Conservation (phyloP, 2,797 vertebrate species). For the Sarcophilus harrisii region DNA sequence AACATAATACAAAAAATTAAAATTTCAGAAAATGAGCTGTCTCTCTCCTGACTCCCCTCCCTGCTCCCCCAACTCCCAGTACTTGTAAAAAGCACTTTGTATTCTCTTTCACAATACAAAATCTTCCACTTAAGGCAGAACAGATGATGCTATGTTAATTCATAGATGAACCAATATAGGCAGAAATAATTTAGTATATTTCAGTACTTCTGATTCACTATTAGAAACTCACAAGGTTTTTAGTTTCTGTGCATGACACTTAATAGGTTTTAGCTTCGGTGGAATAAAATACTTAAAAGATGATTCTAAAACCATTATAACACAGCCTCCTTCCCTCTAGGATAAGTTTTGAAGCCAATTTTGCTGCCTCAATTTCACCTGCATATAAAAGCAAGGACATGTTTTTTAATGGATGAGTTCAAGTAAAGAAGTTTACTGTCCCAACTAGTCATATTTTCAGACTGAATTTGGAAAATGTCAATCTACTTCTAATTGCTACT, state of each 20-base stretch:
- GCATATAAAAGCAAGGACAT: neutral
- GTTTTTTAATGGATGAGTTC: neutral
- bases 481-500: neutral
- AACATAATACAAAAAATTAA: neutral
- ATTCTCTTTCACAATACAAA: neutral
- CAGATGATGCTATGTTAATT: neutral
- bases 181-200: neutral
- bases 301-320: constrained; percentile 3
- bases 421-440: neutral
- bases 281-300: constrained; percentile 1
- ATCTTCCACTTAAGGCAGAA: neutral
- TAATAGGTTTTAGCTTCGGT: neutral
- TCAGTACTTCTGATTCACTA: neutral
- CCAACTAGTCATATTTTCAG: neutral
- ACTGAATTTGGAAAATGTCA: neutral
- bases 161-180: neutral
- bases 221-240: neutral
- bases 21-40: neutral
- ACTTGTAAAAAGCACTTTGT: neutral
- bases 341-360: neutral
- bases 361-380: neutral
- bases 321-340: neutral
- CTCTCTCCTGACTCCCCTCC: neutral
- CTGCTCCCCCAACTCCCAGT: neutral
- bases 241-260: neutral